These are phyloP conservation scores for Champsocephalus gunnari DNA, from an alignment of 2,797 vertebrate genomes.

Conservation along the genomic window DNA sequence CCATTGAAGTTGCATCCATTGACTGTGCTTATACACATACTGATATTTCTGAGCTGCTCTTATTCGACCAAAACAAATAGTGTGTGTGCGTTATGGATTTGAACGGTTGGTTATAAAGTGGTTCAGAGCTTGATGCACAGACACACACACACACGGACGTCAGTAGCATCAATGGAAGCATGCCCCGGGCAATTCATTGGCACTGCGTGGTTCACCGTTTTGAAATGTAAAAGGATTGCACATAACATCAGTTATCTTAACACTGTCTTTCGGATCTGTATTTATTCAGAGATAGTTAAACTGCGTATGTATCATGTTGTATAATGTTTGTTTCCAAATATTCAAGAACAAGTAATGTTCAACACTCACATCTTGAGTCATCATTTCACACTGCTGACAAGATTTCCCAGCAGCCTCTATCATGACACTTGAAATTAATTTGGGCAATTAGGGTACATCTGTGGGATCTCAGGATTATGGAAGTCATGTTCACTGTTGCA, in stretches of 20 bases:
- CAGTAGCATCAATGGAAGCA: conserved; percentile 32
- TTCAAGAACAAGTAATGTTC: conserved; percentile 14
- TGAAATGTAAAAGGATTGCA: neutral
- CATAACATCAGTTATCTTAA: conserved; percentile 12
- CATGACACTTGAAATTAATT: conserved; percentile 54
- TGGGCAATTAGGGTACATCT: conserved; percentile 52
- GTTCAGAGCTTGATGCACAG: conserved; percentile 7
- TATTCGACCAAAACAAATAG: conserved; percentile 15
- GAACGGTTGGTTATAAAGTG: conserved; percentile 7
- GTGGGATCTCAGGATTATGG: conserved; percentile 24
- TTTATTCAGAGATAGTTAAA: conserved; percentile 3
- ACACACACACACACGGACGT: conserved; percentile 11
- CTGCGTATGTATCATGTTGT: neutral
- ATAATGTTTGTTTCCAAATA: neutral
- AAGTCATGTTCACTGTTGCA: conserved; percentile 5
- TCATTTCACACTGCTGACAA: conserved; percentile 33
- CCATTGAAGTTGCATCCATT: conserved; percentile 19
- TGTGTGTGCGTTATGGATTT: conserved; percentile 20
- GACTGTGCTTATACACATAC: conserved; percentile 19
- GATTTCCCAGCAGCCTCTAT: conserved; percentile 38
- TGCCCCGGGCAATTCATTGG: conserved; percentile 11
- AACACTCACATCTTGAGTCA: conserved; percentile 28
- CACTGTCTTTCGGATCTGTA: conserved; percentile 15
- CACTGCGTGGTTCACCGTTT: conserved; percentile 8
- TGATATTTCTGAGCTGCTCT: conserved; percentile 18